These are phyloP conservation scores for Carposina sasakii DNA, from an alignment of 1,140 invertebrate genomes.

Conservation along the genomic window DNA sequence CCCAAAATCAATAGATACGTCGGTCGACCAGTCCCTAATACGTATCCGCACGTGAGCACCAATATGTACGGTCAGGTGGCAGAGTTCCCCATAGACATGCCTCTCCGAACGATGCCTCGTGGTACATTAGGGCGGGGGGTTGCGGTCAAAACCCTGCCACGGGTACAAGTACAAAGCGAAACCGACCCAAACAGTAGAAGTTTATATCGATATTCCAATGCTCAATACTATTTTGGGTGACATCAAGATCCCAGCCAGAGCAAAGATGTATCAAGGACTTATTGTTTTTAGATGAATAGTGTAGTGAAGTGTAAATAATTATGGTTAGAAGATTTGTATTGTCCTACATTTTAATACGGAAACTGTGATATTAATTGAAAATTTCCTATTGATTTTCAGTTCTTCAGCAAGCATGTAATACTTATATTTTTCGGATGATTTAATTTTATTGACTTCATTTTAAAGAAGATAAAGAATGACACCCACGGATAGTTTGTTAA, in stretches of 20 bases:
- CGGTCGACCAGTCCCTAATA: slow-evolving; percentile 63
- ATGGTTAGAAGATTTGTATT: slow-evolving; percentile 47
- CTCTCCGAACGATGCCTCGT: slow-evolving; percentile 63
- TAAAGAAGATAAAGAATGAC: not conserved
- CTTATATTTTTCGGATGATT: slow-evolving; percentile 18
- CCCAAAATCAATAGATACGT: slow-evolving; percentile 67
- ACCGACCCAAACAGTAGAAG: slow-evolving; percentile 65
- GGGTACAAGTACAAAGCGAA: slow-evolving; percentile 62
- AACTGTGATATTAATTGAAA: slow-evolving; percentile 72
- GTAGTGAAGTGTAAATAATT: slow-evolving; percentile 51
- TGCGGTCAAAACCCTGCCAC: slow-evolving; percentile 59
- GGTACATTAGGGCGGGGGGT: slow-evolving; percentile 63
- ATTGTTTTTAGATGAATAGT: slow-evolving; percentile 69
- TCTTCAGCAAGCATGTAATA: slow-evolving; percentile 40
- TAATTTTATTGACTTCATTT: not conserved
- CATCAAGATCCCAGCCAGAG: slow-evolving; percentile 61
- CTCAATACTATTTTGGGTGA: slow-evolving; percentile 73
- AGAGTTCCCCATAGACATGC: slow-evolving; percentile 67
- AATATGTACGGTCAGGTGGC: slow-evolving; percentile 70
- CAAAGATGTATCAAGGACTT: slow-evolving; percentile 69
- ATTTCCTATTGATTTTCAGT: slow-evolving; percentile 53
- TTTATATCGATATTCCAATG: slow-evolving; percentile 71
- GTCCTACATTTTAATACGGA: slow-evolving; percentile 68
- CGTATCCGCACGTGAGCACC: slow-evolving; percentile 63
- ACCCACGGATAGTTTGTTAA: not conserved